Evolutionary conservation across 2,797 vertebrate genomes (phyloP), one percentile per base, ranked within the genome.

Genomic region (Tokudaia tokunoshimensis): DNA sequence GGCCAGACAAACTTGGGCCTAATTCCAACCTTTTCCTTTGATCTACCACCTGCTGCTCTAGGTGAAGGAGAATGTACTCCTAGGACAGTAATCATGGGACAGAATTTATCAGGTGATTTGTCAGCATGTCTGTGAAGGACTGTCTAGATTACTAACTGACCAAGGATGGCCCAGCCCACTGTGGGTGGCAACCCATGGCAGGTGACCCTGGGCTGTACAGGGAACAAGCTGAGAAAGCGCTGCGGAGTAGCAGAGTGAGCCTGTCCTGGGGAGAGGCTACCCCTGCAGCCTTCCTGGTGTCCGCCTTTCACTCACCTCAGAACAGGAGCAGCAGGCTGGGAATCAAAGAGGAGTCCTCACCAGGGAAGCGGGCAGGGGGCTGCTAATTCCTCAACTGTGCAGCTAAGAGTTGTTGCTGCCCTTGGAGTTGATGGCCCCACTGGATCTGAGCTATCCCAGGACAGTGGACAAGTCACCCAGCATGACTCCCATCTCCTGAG

Each of bases 221-320:
- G 63, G 63, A 63, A 24, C 20, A 29, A 78, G 52, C 78, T 26
- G n/a, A 78, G 80, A 44, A 29, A 34, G 26, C 0, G 22, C 72
- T 34, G 9, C 34, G 0, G 10, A 1, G 15, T 24, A 55, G 41
- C 0, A 17, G 57, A 11, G 11, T 47, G 50, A 31, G 20, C 4
- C 47, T 5, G 24, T 20, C 17, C 19, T 55, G 37, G 50, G 78
- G n/a, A 19, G 37, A 37, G 59, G 50, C 34, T 41, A n/a, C 1
- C 44, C 4, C 10, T 11, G 13, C 4, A 15, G 37, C 22, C 50
- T 15, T 6, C 34, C 3, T 7, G 19, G n/a, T 3, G 24, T 14
- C 44, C 4, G 12, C 20, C 26, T 1, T 37, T 9, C 24, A 11
- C 41, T 0, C 0, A 74, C 34, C 6, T 5, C 50, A 1, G 50